A percentile compares a stretch with the other conserved stretches of the same genome.
Conservation (phyloP, 2,797 vertebrate species). For the Oreochromis grahami region DNA sequence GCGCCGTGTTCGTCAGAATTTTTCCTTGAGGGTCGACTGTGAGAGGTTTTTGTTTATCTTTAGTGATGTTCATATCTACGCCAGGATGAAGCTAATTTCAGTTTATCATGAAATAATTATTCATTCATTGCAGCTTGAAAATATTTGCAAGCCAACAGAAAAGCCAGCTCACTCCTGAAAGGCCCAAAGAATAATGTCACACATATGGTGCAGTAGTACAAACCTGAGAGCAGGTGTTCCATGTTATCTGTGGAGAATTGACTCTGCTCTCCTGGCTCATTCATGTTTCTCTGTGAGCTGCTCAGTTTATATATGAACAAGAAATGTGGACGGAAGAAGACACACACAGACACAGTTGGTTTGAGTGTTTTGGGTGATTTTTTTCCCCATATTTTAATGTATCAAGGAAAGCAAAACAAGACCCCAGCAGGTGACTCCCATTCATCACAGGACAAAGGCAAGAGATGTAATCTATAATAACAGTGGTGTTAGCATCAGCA, state of each 20-base stretch:
- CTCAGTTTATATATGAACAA: not conserved
- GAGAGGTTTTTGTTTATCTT: not conserved
- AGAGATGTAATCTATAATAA: not conserved
- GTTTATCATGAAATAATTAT: not conserved
- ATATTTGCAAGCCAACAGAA: not conserved
- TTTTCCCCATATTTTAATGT: not conserved
- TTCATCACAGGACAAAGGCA: slow-evolving; percentile 7
- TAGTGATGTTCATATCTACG: not conserved
- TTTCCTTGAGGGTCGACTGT: not conserved
- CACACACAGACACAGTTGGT: not conserved
- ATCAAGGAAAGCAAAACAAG: not conserved
- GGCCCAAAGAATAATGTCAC: not conserved
- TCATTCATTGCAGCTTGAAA: not conserved
- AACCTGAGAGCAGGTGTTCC: slow-evolving; percentile 47
- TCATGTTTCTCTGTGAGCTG: not conserved
- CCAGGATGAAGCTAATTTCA: not conserved
- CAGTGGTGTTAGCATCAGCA: not conserved
- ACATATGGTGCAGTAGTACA: not conserved
- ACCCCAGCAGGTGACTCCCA: not conserved
- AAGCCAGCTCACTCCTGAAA: not conserved
- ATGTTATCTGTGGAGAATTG: slow-evolving; percentile 50
- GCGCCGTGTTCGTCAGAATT: not conserved
- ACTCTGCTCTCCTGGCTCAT: slow-evolving; percentile 23
- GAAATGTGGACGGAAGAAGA: not conserved
- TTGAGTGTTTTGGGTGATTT: not conserved